phyloP scores from a whole-genome alignment of 2,113 vertebrate species.

The Neoarius graeffei region DNA sequence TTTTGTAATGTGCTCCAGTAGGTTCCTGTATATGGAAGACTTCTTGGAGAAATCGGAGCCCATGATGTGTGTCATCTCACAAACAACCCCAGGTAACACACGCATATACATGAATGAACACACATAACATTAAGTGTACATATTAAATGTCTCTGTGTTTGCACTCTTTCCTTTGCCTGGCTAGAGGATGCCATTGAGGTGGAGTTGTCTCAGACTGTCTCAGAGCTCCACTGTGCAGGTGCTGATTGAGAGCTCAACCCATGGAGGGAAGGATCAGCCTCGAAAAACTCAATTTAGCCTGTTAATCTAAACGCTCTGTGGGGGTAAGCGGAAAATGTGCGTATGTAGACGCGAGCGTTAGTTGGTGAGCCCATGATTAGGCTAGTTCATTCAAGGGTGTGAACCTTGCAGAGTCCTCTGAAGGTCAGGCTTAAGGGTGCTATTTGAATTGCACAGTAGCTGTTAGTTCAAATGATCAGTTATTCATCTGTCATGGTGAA shows the following conservation, averaged over 20 bases:
- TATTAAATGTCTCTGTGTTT: not conserved
- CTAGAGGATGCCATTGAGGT: conserved; percentile 87
- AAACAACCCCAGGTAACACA: conserved; percentile 88
- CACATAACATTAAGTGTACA: too few species aligned
- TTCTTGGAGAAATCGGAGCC: conserved; percentile 80
- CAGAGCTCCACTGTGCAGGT: conserved; percentile 86
- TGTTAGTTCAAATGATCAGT: not conserved
- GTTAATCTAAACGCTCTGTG: not conserved
- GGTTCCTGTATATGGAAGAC: conserved; percentile 82
- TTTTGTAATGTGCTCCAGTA: conserved; percentile 47
- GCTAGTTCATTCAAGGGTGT: not conserved
- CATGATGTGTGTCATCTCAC: conserved; percentile 86
- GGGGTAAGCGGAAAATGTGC: not conserved
- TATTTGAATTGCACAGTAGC: not conserved
- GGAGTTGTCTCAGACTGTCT: conserved; percentile 79
- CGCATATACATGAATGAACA: not conserved
- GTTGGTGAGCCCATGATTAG: too few species aligned
- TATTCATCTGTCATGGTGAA: not conserved
- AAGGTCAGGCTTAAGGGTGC: not conserved
- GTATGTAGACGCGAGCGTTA: too few species aligned
- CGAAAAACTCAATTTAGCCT: too few species aligned
- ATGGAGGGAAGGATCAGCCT: conserved; percentile 77
- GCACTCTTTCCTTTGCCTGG: conserved; percentile 67
- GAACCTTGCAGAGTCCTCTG: not conserved
- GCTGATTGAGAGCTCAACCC: conserved; percentile 82